phyloP scores from a whole-genome alignment of 1,140 invertebrate genomes.

The Papilio helenus region DNA sequence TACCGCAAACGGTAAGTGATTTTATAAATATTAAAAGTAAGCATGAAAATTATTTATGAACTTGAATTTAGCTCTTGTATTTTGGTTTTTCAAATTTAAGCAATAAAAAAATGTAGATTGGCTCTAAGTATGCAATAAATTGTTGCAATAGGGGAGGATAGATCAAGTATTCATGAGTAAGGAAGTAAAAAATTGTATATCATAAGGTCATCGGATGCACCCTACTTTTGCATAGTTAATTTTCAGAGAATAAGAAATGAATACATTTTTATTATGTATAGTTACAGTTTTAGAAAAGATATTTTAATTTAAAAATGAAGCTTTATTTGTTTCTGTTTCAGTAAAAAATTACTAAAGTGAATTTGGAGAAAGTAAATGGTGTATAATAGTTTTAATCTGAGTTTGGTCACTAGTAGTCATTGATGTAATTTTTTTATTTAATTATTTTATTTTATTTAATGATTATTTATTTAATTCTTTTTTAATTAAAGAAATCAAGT shows the following conservation, averaged over 20 bases:
- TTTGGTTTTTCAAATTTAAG: slow-evolving; percentile 24
- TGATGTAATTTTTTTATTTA: no score
- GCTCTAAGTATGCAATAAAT: slow-evolving; percentile 61
- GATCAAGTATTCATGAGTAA: slow-evolving; percentile 72
- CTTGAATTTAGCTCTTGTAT: slow-evolving; percentile 26
- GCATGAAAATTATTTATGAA: slow-evolving; percentile 32
- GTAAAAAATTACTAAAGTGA: no score
- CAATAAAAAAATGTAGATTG: slow-evolving; percentile 60
- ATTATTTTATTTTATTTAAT: no score
- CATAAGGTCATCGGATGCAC: slow-evolving; percentile 55
- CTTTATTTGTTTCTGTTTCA: no score
- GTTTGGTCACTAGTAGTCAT: background rate
- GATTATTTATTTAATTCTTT: no score
- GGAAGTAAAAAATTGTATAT: slow-evolving; percentile 68
- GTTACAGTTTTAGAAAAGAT: background rate
- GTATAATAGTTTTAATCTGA: background rate
- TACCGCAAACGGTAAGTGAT: slow-evolving; percentile 66
- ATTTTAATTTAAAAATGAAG: no score
- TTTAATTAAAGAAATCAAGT: no score
- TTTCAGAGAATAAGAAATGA: slow-evolving; percentile 35
- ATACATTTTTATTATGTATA: background rate
- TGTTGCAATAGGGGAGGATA: slow-evolving; percentile 55
- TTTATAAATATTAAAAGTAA: slow-evolving; percentile 13
- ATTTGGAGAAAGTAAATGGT: no score
- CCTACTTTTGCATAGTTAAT: slow-evolving; percentile 48